Evolutionary conservation across 2,888 invertebrate species (phyloP), one percentile per base, ranked within the genome.

Genomic region (Cephus pulcher): DNA sequence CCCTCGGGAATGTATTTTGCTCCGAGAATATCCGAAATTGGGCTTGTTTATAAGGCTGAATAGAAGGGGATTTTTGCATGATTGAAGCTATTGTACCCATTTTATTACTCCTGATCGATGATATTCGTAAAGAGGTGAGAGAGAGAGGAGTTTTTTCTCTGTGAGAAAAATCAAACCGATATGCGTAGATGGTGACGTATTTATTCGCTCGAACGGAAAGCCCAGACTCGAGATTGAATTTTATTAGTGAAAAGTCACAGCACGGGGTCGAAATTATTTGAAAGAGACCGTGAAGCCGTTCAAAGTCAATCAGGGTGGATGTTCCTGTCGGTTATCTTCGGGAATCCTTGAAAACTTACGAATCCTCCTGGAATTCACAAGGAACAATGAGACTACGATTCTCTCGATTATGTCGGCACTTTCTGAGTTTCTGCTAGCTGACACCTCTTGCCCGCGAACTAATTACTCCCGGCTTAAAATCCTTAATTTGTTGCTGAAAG

Each of bases 401-500:
- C 73, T 75, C 32, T 75, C 69, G 34, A 30, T 32, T 37, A 73
- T 74, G 33, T 68, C 34, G 75, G 74, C 30, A 69, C 76, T 78
- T 71, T 76, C 70, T 69, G 71, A 75, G 56, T 75, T 78, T 78
- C 76, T 75, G 68, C 76, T 75, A 78, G 73, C 70, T 74, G 73
- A 75, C 35, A 75, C 76, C 73, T 73, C 73, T 68, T 70, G 79
- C 76, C 76, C 77, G 35, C 78, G 76, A 76, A 82, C 79, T 84
- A 83, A 88, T 88, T 88, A 88, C 83, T 87, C 86, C 84, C 81
- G 83, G 85, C 86, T 86, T 86, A 87, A 86, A 86, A 85, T 85
- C 85, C 83, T 86, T 84, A 87, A 84, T 83, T 84, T 79, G 78
- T 87, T 83, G 82, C 82, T 80, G 83, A 85, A 86, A 87, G 84